Evolutionary conservation across 2,888 invertebrate genomes (phyloP).

Genomic region (Amblyjoppa proteus): DNA sequence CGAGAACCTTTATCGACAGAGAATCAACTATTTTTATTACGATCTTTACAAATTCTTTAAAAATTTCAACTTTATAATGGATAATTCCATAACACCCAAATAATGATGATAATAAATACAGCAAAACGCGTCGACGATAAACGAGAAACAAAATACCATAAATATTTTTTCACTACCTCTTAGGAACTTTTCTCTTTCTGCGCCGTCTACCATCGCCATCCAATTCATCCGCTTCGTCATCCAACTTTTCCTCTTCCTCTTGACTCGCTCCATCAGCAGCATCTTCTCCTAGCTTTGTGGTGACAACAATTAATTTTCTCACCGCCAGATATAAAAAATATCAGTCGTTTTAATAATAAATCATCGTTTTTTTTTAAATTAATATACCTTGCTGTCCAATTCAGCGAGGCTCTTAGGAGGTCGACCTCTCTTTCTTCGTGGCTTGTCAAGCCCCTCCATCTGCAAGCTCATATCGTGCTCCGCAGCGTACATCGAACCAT

Average conservation of each 20-base stretch:
- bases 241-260: slow-evolving; percentile 82
- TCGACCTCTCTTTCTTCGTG: slow-evolving; percentile 89
- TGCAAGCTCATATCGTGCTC: slow-evolving; percentile 89
- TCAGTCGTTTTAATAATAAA: background rate
- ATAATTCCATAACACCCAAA: background rate
- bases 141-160: background rate
- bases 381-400: slow-evolving; percentile 69
- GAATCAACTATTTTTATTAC: background rate
- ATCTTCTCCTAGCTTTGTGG: slow-evolving; percentile 67
- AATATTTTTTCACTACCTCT: slow-evolving; percentile 82
- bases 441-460: slow-evolving; percentile 89
- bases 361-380: slow-evolving; percentile 12
- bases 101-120: background rate
- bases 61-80: background rate
- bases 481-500: slow-evolving; percentile 88
- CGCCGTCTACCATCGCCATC: slow-evolving; percentile 88
- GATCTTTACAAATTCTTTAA: no score
- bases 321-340: background rate
- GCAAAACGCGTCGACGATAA: background rate
- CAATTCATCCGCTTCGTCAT: slow-evolving; percentile 82
- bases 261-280: slow-evolving; percentile 76
- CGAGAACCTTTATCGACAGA: slow-evolving; percentile 79
- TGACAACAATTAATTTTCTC: slow-evolving; percentile 23
- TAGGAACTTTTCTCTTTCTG: slow-evolving; percentile 88
- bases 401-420: slow-evolving; percentile 88